Base-by-base conservation (phyloP, 1,140 invertebrate genomes). In the Drosophila auraria region DNA sequence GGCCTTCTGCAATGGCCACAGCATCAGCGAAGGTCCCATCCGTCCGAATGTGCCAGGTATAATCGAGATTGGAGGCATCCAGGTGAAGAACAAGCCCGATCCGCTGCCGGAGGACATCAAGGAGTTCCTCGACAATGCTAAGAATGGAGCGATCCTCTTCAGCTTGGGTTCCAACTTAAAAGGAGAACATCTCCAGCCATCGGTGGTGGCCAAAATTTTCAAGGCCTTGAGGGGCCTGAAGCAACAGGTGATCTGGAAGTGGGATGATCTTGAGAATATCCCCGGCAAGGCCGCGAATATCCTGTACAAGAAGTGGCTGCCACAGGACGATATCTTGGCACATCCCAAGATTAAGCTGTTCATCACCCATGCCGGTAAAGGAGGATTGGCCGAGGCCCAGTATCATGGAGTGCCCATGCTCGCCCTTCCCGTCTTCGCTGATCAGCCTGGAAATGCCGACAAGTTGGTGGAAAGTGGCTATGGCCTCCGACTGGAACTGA, bases 341-440 rank as follows among this genome's bases (percentile, higher is more conserved):
- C 96, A 96, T 93, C 94, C 94, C 5, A 96, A 96, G 61, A 91
- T 96, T 2, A 95, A 94, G 81, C 93, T 94, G 0, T 96, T 97
- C 79, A 95, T 97, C 20, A 96, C 96, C 0, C 96, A 97, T 82
- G 96, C 95, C 17, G 96, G 97, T 23, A 92, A 95, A 42, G 94
- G 96, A 45, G 96, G 96, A 45, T 93, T 95, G 12, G 94, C 95
- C 59, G 96, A 97, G 93, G 94, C 96, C 2, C 91, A 96, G 9
- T 95, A 95, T 92, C 95, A 96, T 78, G 95, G 94, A 80, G 94
- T 96, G 7, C 96, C 96, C 5, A 94, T 97, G 58, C 92, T 97
- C 36, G 95, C 95, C 0, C 93, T 97, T 36, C 96, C 96, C 9
- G 93, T 96, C 23, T 94, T 96, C 56, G 94, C 94, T 45, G 95